phyloP scores from a whole-genome alignment of 2,888 invertebrate species.

The Stratiomys singularior region DNA sequence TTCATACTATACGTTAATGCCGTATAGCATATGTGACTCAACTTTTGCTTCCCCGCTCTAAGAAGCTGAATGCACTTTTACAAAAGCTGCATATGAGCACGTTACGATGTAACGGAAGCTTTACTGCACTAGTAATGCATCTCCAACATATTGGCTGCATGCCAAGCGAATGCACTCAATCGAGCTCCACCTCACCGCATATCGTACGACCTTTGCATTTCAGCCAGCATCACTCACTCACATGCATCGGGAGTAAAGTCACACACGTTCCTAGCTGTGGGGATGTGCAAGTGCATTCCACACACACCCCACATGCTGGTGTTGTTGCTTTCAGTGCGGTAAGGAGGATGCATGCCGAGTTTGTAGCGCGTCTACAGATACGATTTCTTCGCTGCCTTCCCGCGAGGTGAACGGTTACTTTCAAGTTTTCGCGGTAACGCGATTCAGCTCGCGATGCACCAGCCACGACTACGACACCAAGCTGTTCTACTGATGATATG shows the following conservation, averaged over 20 bases:
- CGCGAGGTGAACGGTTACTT: background rate
- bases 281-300: background rate
- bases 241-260: background rate
- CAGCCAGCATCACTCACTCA: background rate
- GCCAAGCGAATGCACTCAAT: background rate
- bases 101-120: conserved; percentile 16
- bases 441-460: background rate
- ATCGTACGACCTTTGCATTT: background rate
- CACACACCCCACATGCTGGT: background rate
- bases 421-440: background rate
- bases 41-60: too few relatives aligned
- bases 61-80: background rate
- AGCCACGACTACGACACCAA: background rate
- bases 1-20: too few relatives aligned
- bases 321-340: background rate
- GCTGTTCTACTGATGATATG: background rate
- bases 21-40: too few relatives aligned
- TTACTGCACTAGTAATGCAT: background rate
- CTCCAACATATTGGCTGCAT: background rate
- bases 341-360: background rate
- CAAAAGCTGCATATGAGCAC: conserved; percentile 1
- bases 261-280: background rate
- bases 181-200: background rate
- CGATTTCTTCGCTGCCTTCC: background rate
- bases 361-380: background rate